Percentiles rank a stretch among this genome's conserved stretches.
Evolutionary conservation across 2,797 vertebrate genomes (phyloP).

Genomic region (Xerus rutilus): DNA sequence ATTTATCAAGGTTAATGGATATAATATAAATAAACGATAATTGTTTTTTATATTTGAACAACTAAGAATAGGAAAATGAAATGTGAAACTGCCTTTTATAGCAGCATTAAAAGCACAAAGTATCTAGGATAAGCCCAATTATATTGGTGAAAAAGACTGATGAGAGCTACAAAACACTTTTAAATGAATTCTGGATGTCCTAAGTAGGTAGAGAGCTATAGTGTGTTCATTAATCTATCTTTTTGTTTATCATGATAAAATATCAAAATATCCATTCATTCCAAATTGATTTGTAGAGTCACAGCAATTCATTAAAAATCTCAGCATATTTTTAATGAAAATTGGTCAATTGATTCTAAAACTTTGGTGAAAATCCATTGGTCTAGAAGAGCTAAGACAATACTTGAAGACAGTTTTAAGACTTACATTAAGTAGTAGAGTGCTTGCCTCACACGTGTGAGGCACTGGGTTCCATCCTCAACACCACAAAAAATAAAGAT

Average conservation of each 20-base stretch:
- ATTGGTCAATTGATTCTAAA: constrained; percentile 2
- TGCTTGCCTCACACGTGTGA: too few relatives aligned
- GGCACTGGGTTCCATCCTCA: too few relatives aligned
- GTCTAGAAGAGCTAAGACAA: background rate
- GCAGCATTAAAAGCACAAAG: background rate
- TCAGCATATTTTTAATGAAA: constrained; percentile 6
- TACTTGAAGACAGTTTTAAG: background rate
- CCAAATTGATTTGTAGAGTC: background rate
- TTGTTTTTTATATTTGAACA: background rate
- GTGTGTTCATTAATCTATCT: background rate
- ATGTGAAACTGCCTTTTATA: background rate
- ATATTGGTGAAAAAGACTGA: background rate
- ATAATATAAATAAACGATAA: background rate
- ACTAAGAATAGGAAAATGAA: background rate
- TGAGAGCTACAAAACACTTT: background rate
- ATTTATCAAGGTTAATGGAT: background rate
- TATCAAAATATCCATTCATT: background rate
- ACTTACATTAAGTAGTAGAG: background rate
- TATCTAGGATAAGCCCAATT: background rate
- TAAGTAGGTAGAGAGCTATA: background rate
- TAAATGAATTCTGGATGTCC: background rate
- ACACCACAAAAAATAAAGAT: too few relatives aligned
- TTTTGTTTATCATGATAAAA: background rate
- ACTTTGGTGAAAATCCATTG: background rate
- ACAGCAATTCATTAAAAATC: background rate